Evolutionary conservation across 2,888 invertebrate species (phyloP).

Genomic region (Acleris laterana): DNA sequence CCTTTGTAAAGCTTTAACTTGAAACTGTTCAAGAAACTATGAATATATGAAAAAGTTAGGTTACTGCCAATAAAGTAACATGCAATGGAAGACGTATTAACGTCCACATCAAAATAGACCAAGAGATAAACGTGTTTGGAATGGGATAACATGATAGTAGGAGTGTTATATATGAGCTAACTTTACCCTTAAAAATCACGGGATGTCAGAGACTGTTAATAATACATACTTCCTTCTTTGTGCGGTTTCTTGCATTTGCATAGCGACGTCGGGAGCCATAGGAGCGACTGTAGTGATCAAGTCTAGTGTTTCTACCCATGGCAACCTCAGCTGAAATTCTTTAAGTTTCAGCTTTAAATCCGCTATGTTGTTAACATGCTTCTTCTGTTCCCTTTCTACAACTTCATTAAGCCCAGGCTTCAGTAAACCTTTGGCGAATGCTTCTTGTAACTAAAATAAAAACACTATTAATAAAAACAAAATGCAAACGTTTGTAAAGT

Average conservation of each 20-base stretch:
- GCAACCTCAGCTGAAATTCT: conserved; percentile 88
- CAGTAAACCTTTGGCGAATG: conserved; percentile 92
- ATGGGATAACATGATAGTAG: too few relatives aligned
- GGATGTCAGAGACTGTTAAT: neutral
- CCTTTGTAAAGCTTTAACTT: too few relatives aligned
- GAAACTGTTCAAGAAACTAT: too few relatives aligned
- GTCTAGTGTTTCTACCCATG: conserved; percentile 95
- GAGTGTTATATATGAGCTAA: too few relatives aligned
- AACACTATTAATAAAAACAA: conserved; percentile 7
- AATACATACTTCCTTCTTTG: conserved; percentile 84
- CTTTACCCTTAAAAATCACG: too few relatives aligned
- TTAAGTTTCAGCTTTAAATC: conserved; percentile 88
- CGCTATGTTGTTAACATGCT: conserved; percentile 88
- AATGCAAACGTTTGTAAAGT: neutral
- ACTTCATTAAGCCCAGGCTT: conserved; percentile 93
- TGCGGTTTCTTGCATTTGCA: conserved; percentile 90
- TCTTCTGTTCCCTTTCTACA: conserved; percentile 83
- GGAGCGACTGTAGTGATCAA: conserved; percentile 90
- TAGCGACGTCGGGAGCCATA: conserved; percentile 92
- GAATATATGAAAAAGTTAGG: too few relatives aligned
- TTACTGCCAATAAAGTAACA: too few relatives aligned
- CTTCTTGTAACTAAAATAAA: conserved; percentile 91
- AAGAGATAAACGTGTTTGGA: too few relatives aligned
- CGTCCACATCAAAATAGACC: too few relatives aligned
- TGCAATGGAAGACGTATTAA: too few relatives aligned